Conservation (phyloP, 2,888 invertebrate species). For the Caenorhabditis auriculariae region DNA sequence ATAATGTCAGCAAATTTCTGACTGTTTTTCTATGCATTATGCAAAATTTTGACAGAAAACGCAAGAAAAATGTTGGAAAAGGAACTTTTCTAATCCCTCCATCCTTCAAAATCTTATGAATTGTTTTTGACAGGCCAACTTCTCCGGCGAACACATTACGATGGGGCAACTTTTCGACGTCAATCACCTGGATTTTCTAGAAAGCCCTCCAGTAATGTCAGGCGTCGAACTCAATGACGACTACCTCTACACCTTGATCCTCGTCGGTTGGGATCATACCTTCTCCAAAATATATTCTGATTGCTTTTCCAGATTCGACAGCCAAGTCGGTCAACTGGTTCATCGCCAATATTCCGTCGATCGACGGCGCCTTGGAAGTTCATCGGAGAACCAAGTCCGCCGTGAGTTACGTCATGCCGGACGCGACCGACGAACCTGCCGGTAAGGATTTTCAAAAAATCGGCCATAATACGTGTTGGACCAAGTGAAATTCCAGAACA, state of each 20-base stretch:
- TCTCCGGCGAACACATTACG: slow-evolving; percentile 10
- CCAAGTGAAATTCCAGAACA: too few species aligned
- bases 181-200: slow-evolving; percentile 11
- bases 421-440: slow-evolving; percentile 11
- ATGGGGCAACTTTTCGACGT: slow-evolving; percentile 37
- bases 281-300: background rate
- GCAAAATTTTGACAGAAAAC: background rate
- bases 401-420: slow-evolving; percentile 20
- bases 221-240: slow-evolving; percentile 25
- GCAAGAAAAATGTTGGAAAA: background rate
- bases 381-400: slow-evolving; percentile 20
- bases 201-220: slow-evolving; percentile 24
- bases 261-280: slow-evolving; percentile 19
- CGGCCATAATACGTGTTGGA: too few species aligned
- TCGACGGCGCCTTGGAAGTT: slow-evolving; percentile 26
- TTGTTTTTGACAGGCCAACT: background rate
- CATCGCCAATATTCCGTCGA: slow-evolving; percentile 27
- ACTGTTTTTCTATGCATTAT: too few species aligned
- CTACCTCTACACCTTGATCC: slow-evolving; percentile 30
- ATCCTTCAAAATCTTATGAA: background rate
- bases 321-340: slow-evolving; percentile 21
- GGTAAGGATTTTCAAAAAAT: too few species aligned
- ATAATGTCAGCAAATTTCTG: too few species aligned
- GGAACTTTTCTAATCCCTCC: background rate
- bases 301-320: slow-evolving; percentile 19